Evolutionary conservation across 1,140 invertebrate genomes (phyloP).

Genomic region (Acromyrmex echinatior): DNA sequence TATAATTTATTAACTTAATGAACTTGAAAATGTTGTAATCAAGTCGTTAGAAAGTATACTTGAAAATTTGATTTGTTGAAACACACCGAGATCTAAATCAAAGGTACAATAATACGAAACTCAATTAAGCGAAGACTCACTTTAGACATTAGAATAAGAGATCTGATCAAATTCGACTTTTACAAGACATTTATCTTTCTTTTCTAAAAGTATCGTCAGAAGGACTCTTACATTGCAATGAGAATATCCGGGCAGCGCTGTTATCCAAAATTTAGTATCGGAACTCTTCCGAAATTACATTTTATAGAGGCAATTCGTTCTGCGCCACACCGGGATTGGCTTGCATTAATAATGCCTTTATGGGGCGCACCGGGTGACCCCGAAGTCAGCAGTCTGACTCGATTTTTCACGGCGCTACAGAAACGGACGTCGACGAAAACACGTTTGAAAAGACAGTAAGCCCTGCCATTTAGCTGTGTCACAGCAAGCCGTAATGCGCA

Average conservation of each 20-base stretch:
- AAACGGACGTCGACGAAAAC: constrained; percentile 19
- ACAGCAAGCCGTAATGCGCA: neutral
- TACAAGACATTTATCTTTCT: neutral
- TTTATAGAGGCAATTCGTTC: constrained; percentile 84
- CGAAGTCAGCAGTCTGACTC: constrained; percentile 74
- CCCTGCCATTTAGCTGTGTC: constrained; percentile 25
- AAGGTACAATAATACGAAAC: neutral
- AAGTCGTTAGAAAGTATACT: constrained; percentile 5
- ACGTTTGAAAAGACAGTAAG: constrained; percentile 42
- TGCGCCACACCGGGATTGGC: constrained; percentile 80
- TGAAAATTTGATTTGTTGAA: neutral
- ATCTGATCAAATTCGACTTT: neutral
- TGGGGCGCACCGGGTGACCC: constrained; percentile 78
- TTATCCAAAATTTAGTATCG: constrained; percentile 81
- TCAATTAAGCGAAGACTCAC: neutral
- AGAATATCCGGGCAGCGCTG: constrained; percentile 75
- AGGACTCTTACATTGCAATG: constrained; percentile 71
- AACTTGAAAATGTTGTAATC: neutral
- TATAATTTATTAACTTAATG: neutral
- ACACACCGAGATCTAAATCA: neutral
- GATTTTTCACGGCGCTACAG: constrained; percentile 74
- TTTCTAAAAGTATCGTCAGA: neutral
- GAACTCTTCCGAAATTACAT: constrained; percentile 83
- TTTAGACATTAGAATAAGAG: neutral
- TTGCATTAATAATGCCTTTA: constrained; percentile 84